Evolutionary conservation across 2,113 vertebrate genomes (phyloP).

Genomic region (Oryzias javanicus): DNA sequence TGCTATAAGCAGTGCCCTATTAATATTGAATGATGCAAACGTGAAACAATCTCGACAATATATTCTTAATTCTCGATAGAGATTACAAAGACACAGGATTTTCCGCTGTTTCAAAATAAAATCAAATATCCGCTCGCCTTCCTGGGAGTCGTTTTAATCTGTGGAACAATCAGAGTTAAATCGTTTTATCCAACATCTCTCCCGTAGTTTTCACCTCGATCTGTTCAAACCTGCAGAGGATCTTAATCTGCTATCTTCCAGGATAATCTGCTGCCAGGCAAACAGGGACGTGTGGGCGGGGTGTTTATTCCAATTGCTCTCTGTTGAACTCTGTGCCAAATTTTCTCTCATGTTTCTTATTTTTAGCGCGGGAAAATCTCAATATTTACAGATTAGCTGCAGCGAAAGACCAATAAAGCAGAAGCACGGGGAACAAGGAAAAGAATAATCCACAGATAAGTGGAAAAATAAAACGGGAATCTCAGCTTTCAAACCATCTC

Average conservation of each 20-base stretch:
- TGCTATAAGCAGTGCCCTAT: too few species aligned
- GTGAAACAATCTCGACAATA: too few species aligned
- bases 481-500: too few species aligned
- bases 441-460: not conserved
- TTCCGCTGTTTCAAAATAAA: not conserved
- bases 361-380: not conserved
- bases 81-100: too few species aligned
- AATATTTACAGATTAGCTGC: not conserved
- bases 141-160: constrained; percentile 17
- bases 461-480: not conserved
- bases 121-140: not conserved
- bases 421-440: not conserved
- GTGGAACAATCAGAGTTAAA: constrained; percentile 4
- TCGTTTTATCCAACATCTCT: constrained; percentile 30
- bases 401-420: not conserved
- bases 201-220: constrained; percentile 23
- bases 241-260: constrained; percentile 22
- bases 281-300: constrained; percentile 28
- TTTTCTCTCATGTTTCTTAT: not conserved
- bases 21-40: too few species aligned
- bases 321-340: constrained; percentile 25
- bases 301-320: constrained; percentile 32
- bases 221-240: constrained; percentile 50
- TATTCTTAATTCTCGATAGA: too few species aligned
- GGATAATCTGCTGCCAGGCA: constrained; percentile 35